Base-by-base conservation (phyloP, 1,140 invertebrate genomes). In the Nomia melanderi region DNA sequence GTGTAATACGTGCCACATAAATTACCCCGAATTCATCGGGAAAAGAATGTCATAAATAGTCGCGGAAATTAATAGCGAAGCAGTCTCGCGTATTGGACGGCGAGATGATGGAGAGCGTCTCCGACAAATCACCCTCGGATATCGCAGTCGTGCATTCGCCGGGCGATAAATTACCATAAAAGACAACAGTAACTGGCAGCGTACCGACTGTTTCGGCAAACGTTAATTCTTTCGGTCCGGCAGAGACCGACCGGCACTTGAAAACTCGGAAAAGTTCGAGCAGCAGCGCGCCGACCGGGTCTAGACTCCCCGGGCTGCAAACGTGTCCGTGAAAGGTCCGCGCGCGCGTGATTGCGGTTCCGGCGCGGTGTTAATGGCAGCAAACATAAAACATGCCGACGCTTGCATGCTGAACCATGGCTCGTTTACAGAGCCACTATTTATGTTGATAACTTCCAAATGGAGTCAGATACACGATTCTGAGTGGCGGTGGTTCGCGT, bases 391-490 rank as follows among this genome's bases (percentile, higher is more conserved):
- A 81, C 77, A 79, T 69, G 60, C 70, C 66, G 50, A 54, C 60
- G 57, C 64, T 73, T 62, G 72, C 72, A 79, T 69, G 70, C 79
- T 84, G 77, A 80, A 75, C 80, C 77, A 72, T 64, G 80, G n/a
- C 69, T 82, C 82, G 83, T 89, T 87, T 82, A 84, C 84, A 79
- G 73, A 83, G 77, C 81, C 74, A 77, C 80, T 88, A 87, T 90
- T 90, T 89, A 89, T 87, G 86, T 87, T 88, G 87, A 91, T 91
- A 91, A 90, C 86, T 87, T 85, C 79, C 71, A 85, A 89, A 88
- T 86, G 87, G 83, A 89, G 83, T 86, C 81, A 76, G 85, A 89
- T 87, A 89, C 85, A 85, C 78, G 82, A 87, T 86, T 85, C 82
- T 71, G 83, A 85, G 78, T 64, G 67, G 71, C 66, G 78, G 66